phyloP scores from a whole-genome alignment of 1,140 invertebrate species.

The Oreohelix idahoensis region DNA sequence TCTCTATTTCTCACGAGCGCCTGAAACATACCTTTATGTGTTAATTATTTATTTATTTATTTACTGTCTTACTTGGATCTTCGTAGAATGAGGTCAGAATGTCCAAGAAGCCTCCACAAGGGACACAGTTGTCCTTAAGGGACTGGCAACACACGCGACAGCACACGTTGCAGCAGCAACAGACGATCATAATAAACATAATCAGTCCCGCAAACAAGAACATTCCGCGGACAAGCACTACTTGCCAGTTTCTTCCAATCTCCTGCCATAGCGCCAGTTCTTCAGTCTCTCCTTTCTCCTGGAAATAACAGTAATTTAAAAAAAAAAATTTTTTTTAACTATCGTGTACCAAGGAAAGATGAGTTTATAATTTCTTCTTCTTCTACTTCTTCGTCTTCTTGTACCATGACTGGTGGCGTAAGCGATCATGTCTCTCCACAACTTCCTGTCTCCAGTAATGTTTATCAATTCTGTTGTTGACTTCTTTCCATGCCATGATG shows the following conservation, averaged over 20 bases:
- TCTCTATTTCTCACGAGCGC: no score
- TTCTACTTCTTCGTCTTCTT: no score
- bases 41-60: no score
- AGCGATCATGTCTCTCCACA: no score
- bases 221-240: not conserved
- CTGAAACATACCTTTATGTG: no score
- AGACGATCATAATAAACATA: not conserved
- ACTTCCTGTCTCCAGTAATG: no score
- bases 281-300: conserved; percentile 1
- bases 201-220: not conserved
- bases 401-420: no score
- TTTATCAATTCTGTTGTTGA: no score
- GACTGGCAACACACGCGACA: conserved; percentile 17
- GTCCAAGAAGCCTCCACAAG: not conserved
- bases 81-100: conserved; percentile 11
- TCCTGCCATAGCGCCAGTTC: not conserved
- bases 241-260: conserved; percentile 17
- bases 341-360: no score
- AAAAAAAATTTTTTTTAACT: no score
- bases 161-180: conserved; percentile 19
- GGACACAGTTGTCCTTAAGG: not conserved
- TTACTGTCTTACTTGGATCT: conserved; percentile 37
- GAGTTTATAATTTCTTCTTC: not conserved
- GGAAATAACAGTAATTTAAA: no score
- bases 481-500: no score